Evolutionary conservation across 2,888 invertebrate species (phyloP).

Genomic region (Epirrhoe alternata): DNA sequence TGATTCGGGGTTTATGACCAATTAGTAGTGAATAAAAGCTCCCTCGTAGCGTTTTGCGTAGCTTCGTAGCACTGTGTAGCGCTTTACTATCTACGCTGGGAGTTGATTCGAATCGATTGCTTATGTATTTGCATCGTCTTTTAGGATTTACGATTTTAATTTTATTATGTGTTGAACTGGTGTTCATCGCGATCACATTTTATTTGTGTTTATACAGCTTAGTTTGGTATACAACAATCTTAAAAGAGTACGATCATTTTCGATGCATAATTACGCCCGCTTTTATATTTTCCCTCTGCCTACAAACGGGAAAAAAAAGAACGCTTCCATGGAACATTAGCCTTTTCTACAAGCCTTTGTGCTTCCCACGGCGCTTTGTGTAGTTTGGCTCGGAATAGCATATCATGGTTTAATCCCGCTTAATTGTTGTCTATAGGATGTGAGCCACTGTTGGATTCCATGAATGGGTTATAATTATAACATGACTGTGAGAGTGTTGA

Average conservation of each 20-base stretch:
- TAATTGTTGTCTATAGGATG: neutral
- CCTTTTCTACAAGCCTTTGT: conserved; percentile 33
- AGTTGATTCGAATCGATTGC: neutral
- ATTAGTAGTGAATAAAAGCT: no score
- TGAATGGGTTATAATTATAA: no score
- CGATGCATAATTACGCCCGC: neutral
- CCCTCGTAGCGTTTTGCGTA: neutral
- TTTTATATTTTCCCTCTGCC: conserved; percentile 14
- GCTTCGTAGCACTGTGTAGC: conserved; percentile 1
- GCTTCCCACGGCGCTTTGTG: conserved; percentile 24
- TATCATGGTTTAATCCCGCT: neutral
- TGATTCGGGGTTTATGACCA: no score
- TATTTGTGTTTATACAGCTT: neutral
- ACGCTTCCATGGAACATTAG: conserved; percentile 40
- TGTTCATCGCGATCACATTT: neutral
- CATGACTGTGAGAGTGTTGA: no score
- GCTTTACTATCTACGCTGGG: neutral
- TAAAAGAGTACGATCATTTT: conserved; percentile 1
- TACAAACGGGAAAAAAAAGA: conserved; percentile 30
- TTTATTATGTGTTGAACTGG: no score
- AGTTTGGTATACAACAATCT: no score
- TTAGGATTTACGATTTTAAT: no score
- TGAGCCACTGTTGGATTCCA: neutral
- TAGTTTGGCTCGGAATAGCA: conserved; percentile 14
- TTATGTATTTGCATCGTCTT: neutral